phyloP scores from a whole-genome alignment of 92 coral and sea anemone genomes.

The Epizoanthus ramosus region DNA sequence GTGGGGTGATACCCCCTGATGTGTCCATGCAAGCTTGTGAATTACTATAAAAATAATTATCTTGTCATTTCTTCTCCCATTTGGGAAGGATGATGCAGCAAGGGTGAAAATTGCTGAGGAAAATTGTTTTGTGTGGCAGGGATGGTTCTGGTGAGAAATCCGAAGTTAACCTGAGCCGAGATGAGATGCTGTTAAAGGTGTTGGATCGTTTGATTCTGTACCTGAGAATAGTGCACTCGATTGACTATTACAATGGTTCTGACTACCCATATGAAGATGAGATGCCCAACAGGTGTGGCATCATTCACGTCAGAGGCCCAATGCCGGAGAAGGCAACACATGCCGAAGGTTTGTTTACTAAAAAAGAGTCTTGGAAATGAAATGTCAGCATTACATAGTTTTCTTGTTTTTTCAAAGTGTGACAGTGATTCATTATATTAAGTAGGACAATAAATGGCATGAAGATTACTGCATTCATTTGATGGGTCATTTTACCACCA shows the following conservation, averaged over 20 bases:
- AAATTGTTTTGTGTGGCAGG: not conserved
- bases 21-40: no score
- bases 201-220: conserved; percentile 84
- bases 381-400: not conserved
- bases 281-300: conserved; percentile 99
- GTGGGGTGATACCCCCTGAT: no score
- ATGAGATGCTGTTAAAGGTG: conserved; percentile 74
- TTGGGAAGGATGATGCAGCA: no score
- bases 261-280: conserved; percentile 98
- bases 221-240: conserved; percentile 88
- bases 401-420: no score
- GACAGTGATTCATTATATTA: no score
- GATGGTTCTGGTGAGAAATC: conserved; percentile 63
- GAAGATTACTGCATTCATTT: no score
- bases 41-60: no score
- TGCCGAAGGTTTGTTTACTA: conserved; percentile 69
- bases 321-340: conserved; percentile 88
- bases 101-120: not conserved
- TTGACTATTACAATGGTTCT: conserved; percentile 93
- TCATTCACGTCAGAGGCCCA: conserved; percentile 85
- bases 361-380: not conserved
- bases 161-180: conserved; percentile 75
- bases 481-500: no score
- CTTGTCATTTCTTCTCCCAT: no score
- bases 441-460: no score